A percentile compares a stretch with the other conserved stretches of the same genome.
Evolutionary conservation across 2,888 invertebrate genomes (phyloP).

Genomic region (Poecilobothrus nobilitatus): DNA sequence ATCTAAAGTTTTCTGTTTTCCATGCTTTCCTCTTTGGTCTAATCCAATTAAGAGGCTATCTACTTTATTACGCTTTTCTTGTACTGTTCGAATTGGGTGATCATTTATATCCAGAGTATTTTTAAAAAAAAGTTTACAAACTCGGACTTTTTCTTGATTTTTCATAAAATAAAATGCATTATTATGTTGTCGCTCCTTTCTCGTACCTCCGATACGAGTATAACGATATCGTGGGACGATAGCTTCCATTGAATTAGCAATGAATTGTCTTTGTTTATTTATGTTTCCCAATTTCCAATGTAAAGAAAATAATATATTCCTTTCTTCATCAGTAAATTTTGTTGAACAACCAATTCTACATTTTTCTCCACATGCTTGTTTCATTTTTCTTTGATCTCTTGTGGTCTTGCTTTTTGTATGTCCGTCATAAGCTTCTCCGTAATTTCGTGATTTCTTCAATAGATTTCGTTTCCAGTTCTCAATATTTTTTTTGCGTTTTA

Average conservation of each 20-base stretch:
- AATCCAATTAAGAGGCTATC: constrained; percentile 8
- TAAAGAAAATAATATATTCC: background rate
- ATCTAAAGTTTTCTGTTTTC: constrained; percentile 13
- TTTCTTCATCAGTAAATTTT: constrained; percentile 11
- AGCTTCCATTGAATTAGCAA: constrained; percentile 2
- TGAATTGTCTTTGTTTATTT: background rate
- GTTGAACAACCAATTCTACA: constrained; percentile 12
- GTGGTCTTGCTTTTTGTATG: constrained; percentile 9
- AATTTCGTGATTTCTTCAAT: constrained; percentile 13
- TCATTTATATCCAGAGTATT: constrained; percentile 15
- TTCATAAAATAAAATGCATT: constrained; percentile 13
- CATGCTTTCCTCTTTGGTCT: constrained; percentile 11
- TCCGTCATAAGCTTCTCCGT: constrained; percentile 12
- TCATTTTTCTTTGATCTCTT: constrained; percentile 13
- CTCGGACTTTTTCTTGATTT: constrained; percentile 13
- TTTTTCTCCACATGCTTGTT: constrained; percentile 13
- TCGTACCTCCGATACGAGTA: constrained; percentile 12
- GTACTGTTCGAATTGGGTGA: constrained; percentile 13
- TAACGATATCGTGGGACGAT: constrained; percentile 10
- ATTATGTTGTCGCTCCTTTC: constrained; percentile 15
- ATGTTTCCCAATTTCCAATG: too few relatives aligned
- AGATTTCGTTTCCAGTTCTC: constrained; percentile 15
- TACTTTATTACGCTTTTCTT: constrained; percentile 11
- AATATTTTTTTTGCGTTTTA: constrained; percentile 12
- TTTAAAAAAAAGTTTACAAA: constrained; percentile 17